phyloP scores from a whole-genome alignment of 2,797 vertebrate species.

The Pipistrellus pygmaeus region DNA sequence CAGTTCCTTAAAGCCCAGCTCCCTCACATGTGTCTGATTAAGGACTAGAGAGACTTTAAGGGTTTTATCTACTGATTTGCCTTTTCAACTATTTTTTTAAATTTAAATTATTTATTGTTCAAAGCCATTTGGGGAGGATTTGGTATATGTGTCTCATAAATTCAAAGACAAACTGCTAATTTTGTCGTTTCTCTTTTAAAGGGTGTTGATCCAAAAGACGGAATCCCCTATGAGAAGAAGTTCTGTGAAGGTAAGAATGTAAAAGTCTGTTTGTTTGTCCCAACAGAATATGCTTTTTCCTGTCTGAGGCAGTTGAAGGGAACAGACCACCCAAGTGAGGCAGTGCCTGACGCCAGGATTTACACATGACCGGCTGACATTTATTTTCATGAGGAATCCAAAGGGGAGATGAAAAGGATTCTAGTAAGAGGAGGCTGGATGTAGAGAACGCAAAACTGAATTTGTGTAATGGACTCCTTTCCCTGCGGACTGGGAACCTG shows the following conservation, averaged over 20 bases:
- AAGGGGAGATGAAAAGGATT: not conserved
- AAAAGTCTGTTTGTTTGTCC: not conserved
- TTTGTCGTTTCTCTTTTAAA: constrained; percentile 78
- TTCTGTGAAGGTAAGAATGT: constrained; percentile 88
- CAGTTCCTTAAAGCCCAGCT: not conserved
- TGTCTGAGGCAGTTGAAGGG: not conserved
- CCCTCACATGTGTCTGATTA: not conserved
- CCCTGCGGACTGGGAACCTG: not conserved
- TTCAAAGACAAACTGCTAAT: constrained; percentile 56
- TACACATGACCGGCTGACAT: not conserved
- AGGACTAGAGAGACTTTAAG: not conserved
- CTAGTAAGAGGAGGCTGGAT: not conserved
- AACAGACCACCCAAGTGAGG: not conserved
- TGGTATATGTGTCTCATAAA: not conserved
- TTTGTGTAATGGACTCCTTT: constrained; percentile 5
- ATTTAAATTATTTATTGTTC: not conserved
- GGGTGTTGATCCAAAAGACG: constrained; percentile 89
- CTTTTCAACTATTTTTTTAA: not conserved
- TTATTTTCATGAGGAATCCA: not conserved
- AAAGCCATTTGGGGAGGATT: constrained; percentile 41
- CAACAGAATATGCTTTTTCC: not conserved
- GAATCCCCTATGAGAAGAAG: constrained; percentile 89
- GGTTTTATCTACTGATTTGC: constrained; percentile 3
- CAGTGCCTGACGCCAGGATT: not conserved
- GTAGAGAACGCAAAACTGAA: constrained; percentile 10